Percentiles rank a stretch among this genome's conserved stretches.
Evolutionary conservation across 2,888 invertebrate species (phyloP).

Genomic region (Heliconius ismenius): DNA sequence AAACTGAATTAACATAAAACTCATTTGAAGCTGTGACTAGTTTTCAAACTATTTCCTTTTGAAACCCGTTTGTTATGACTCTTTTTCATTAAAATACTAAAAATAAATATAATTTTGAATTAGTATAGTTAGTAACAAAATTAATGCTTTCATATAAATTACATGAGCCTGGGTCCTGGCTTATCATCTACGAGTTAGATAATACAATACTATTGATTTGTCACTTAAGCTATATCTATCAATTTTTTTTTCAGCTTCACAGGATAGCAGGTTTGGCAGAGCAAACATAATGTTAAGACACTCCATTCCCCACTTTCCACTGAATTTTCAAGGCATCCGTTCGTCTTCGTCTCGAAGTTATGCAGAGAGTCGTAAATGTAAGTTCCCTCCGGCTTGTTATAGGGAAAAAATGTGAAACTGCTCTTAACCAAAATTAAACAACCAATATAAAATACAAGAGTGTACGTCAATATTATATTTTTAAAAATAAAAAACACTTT

Average conservation of each 20-base stretch:
- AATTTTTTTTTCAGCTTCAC: no score
- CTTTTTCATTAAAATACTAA: not conserved
- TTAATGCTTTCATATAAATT: no score
- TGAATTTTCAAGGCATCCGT: no score
- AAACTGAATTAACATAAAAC: slow-evolving; percentile 33
- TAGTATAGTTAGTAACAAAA: not conserved
- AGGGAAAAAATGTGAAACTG: not conserved
- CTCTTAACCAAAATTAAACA: not conserved
- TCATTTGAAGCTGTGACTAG: slow-evolving; percentile 28
- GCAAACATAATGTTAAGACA: not conserved
- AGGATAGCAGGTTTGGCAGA: no score
- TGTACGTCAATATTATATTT: slow-evolving; percentile 3
- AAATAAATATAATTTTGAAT: not conserved
- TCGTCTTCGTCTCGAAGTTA: no score
- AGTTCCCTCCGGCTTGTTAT: not conserved
- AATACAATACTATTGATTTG: no score
- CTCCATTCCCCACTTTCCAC: not conserved
- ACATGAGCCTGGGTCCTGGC: no score
- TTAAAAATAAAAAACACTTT: slow-evolving; percentile 7
- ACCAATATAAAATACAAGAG: not conserved
- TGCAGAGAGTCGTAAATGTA: not conserved
- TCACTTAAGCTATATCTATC: no score
- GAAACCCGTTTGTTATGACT: not conserved
- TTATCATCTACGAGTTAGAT: no score
- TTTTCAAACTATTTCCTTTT: slow-evolving; percentile 24